These are phyloP conservation scores for Parnassius apollo DNA, from an alignment of 2,888 invertebrate genomes.

Conservation along the genomic window DNA sequence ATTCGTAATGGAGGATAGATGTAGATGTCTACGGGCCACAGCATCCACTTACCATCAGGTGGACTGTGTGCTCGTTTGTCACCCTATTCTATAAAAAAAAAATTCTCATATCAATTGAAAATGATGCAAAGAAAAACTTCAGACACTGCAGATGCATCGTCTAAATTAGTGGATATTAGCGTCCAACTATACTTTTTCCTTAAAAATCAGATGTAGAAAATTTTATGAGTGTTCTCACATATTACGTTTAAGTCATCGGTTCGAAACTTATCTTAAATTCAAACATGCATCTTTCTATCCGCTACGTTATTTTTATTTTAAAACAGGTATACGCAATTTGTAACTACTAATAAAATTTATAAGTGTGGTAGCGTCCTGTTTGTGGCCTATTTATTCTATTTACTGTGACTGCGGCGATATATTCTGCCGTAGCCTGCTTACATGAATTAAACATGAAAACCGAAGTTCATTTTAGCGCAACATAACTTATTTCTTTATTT, in stretches of 20 bases:
- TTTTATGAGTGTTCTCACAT: not conserved
- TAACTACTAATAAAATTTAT: constrained; percentile 4
- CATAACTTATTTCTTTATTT: constrained; percentile 45
- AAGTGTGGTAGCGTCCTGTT: not conserved
- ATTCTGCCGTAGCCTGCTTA: constrained; percentile 10
- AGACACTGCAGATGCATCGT: too few species aligned
- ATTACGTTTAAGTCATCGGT: not conserved
- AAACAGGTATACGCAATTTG: constrained; percentile 3
- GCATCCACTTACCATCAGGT: too few species aligned
- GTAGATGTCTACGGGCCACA: too few species aligned
- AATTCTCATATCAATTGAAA: too few species aligned
- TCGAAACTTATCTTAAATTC: not conserved
- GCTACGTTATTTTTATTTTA: not conserved
- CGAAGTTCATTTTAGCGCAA: constrained; percentile 33
- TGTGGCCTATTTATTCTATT: constrained; percentile 7
- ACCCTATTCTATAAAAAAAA: too few species aligned
- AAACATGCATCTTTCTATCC: not conserved
- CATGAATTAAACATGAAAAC: constrained; percentile 26
- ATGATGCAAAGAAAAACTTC: too few species aligned
- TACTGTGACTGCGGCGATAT: constrained; percentile 1
- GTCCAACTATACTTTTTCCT: not conserved
- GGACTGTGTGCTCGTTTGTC: too few species aligned
- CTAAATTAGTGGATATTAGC: not conserved
- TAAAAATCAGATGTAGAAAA: not conserved
- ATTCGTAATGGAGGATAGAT: too few species aligned